Conservation (phyloP, 2,113 vertebrate genomes). For the Bubalus kerabau region DNA sequence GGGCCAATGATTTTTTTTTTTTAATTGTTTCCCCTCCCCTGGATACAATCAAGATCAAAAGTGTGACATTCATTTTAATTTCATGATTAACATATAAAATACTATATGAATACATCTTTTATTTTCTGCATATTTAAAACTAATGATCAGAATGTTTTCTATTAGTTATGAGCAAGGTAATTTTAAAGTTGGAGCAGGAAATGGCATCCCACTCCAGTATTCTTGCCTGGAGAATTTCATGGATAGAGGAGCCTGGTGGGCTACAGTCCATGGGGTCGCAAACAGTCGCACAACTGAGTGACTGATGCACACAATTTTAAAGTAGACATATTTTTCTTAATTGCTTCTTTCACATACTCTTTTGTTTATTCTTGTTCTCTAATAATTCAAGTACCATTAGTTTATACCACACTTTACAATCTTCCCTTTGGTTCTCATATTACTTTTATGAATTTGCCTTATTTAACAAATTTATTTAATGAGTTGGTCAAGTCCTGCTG, state of each 20-base stretch:
- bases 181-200: background rate
- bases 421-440: conserved; percentile 25
- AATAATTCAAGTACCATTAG: conserved; percentile 21
- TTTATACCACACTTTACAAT: conserved; percentile 28
- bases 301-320: background rate
- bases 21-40: background rate
- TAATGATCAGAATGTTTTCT: background rate
- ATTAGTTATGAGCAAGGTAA: background rate
- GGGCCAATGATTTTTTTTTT: conserved; percentile 39
- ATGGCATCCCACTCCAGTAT: background rate
- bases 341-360: background rate
- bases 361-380: conserved; percentile 24
- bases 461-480: conserved; percentile 54
- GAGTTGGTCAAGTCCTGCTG: conserved; percentile 21
- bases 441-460: conserved; percentile 52
- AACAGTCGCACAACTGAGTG: background rate
- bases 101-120: background rate
- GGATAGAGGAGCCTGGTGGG: background rate
- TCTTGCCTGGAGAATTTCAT: background rate
- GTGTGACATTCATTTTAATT: conserved; percentile 27
- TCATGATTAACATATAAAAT: background rate
- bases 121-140: conserved; percentile 15
- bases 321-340: background rate
- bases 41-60: conserved; percentile 26
- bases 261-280: background rate